Conservation (phyloP, 2,888 invertebrate genomes). For the Mechanitis messenoides region DNA sequence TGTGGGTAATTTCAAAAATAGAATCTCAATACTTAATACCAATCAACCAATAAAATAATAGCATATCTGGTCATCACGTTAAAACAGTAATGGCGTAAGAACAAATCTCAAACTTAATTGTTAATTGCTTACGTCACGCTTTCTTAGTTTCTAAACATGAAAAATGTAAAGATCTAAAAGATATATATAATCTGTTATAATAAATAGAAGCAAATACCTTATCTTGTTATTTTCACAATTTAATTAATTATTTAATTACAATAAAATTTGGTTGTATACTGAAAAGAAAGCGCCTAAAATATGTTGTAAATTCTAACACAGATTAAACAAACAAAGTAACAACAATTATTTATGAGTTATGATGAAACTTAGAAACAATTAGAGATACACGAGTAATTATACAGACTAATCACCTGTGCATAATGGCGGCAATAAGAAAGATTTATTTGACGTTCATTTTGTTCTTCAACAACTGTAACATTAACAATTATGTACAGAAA, state of each 20-base stretch:
- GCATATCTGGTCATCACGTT: too few relatives aligned
- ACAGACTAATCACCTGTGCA: background rate
- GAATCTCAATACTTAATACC: too few relatives aligned
- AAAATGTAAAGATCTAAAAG: slow-evolving; percentile 30
- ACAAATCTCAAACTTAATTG: slow-evolving; percentile 44
- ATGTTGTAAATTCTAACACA: too few relatives aligned
- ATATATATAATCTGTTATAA: slow-evolving; percentile 26
- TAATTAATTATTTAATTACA: too few relatives aligned
- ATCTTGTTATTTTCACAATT: slow-evolving; percentile 34
- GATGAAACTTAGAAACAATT: slow-evolving; percentile 2
- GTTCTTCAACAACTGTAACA: background rate
- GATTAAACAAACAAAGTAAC: background rate
- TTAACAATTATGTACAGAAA: background rate
- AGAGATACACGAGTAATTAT: background rate
- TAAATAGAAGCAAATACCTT: slow-evolving; percentile 15
- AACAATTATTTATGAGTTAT: background rate
- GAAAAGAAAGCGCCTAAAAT: too few relatives aligned
- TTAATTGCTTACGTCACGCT: slow-evolving; percentile 52
- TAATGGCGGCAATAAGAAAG: slow-evolving; percentile 3
- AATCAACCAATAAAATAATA: too few relatives aligned
- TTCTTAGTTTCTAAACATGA: slow-evolving; percentile 39
- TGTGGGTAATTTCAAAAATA: too few relatives aligned
- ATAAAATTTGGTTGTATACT: too few relatives aligned
- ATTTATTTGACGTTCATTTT: slow-evolving; percentile 2
- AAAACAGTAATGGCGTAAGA: too few relatives aligned